phyloP scores from a whole-genome alignment of 1,140 invertebrate genomes.

The Drosophila elegans region DNA sequence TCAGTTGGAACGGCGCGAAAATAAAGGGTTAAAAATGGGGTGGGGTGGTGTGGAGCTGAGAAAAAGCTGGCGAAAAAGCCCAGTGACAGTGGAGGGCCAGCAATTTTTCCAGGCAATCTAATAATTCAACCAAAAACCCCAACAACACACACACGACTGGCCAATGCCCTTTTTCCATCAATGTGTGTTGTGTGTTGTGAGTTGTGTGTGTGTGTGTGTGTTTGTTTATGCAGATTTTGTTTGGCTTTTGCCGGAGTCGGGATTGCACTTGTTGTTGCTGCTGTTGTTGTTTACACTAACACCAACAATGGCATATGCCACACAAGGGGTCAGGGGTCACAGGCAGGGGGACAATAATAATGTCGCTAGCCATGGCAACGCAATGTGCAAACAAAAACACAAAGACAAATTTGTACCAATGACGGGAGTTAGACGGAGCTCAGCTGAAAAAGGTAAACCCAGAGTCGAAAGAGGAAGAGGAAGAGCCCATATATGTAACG shows the following conservation, averaged over 20 bases:
- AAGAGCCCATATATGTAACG: background rate
- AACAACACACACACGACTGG: slow-evolving; percentile 16
- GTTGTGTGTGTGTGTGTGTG: slow-evolving; percentile 37
- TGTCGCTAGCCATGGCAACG: slow-evolving; percentile 54
- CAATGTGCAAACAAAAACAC: slow-evolving; percentile 42
- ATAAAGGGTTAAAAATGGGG: too few relatives aligned
- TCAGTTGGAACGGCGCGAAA: background rate
- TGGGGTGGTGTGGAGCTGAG: too few relatives aligned
- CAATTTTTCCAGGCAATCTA: slow-evolving; percentile 77
- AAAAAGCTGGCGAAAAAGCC: background rate
- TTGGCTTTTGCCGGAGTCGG: slow-evolving; percentile 22
- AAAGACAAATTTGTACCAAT: slow-evolving; percentile 32
- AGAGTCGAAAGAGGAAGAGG: background rate
- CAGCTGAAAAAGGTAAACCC: background rate
- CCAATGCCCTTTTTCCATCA: slow-evolving; percentile 9
- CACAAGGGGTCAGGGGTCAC: background rate
- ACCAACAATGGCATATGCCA: slow-evolving; percentile 29
- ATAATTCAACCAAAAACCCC: slow-evolving; percentile 66
- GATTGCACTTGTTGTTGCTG: slow-evolving; percentile 30
- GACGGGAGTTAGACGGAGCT: background rate
- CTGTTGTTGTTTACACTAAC: slow-evolving; percentile 31
- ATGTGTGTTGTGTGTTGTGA: slow-evolving; percentile 14
- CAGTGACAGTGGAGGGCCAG: slow-evolving; percentile 24
- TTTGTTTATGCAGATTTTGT: slow-evolving; percentile 58
- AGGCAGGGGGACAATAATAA: slow-evolving; percentile 31